Evolutionary conservation across 1,140 invertebrate genomes (phyloP).

Genomic region (Atopsyche davidsoni): DNA sequence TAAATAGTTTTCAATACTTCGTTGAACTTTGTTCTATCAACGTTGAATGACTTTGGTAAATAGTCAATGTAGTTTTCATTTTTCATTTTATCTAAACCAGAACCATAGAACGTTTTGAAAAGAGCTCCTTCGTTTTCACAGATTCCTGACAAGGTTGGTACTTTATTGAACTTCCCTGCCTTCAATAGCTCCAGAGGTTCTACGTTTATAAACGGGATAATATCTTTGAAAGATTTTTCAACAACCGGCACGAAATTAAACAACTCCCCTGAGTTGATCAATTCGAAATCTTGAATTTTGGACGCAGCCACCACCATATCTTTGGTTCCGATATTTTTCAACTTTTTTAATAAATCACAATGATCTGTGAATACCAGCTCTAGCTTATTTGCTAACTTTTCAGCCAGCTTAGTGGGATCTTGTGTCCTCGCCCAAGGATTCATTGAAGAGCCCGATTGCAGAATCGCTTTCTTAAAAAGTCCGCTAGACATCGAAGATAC

Average conservation of each 20-base stretch:
- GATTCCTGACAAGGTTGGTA: slow-evolving; percentile 40
- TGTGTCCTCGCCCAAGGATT: slow-evolving; percentile 16
- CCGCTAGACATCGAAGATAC: slow-evolving; percentile 19
- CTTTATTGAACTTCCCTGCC: slow-evolving; percentile 37
- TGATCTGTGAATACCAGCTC: slow-evolving; percentile 19
- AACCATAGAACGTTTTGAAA: slow-evolving; percentile 26
- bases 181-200: slow-evolving; percentile 35
- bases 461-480: slow-evolving; percentile 24
- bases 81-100: slow-evolving; percentile 30
- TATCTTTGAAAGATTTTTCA: slow-evolving; percentile 35
- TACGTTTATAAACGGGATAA: slow-evolving; percentile 40
- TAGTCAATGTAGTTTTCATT: slow-evolving; percentile 35
- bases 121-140: slow-evolving; percentile 39
- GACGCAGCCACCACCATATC: slow-evolving; percentile 35
- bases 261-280: slow-evolving; percentile 34
- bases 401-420: neutral
- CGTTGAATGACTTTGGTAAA: slow-evolving; percentile 36
- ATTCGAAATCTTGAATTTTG: slow-evolving; percentile 25
- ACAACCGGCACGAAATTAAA: slow-evolving; percentile 42
- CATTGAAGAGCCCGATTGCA: slow-evolving; percentile 19
- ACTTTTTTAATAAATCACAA: slow-evolving; percentile 32
- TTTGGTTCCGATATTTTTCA: slow-evolving; percentile 34
- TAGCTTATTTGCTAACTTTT: neutral
- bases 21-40: slow-evolving; percentile 33
- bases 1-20: slow-evolving; percentile 35